Conservation (phyloP, 2,888 invertebrate species). For the Euplexia lucipara region DNA sequence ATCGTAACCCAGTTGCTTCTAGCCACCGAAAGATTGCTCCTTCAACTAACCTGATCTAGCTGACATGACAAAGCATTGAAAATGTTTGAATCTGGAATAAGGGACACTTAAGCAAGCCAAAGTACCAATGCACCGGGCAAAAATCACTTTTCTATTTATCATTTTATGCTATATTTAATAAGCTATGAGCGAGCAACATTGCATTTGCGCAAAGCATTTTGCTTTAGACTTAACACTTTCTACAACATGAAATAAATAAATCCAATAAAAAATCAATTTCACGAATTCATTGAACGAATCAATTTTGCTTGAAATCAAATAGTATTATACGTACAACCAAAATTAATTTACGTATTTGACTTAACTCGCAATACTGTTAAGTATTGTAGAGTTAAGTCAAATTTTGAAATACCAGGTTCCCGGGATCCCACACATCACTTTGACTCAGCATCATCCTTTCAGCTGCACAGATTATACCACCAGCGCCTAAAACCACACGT, state of each 20-base stretch:
- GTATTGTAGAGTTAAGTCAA: neutral
- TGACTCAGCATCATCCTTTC: constrained; percentile 16
- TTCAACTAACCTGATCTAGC: too few relatives aligned
- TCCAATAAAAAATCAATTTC: neutral
- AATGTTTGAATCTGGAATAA: neutral
- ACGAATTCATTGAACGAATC: constrained; percentile 35
- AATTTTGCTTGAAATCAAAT: constrained; percentile 28
- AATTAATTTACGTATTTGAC: constrained; percentile 23
- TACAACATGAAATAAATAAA: constrained; percentile 8
- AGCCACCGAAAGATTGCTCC: too few relatives aligned
- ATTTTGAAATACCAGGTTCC: constrained; percentile 7
- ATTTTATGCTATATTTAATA: too few relatives aligned
- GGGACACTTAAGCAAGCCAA: neutral
- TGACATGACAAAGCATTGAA: neutral
- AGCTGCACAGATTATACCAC: neutral
- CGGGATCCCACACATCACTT: constrained; percentile 15
- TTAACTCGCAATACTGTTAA: too few relatives aligned
- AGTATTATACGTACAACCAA: constrained; percentile 6
- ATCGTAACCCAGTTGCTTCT: neutral
- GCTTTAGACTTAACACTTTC: constrained; percentile 2
- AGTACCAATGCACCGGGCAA: neutral
- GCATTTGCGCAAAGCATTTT: too few relatives aligned
- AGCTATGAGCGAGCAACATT: too few relatives aligned
- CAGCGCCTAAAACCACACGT: too few relatives aligned
- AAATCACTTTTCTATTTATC: neutral